These are phyloP conservation scores for Oegoconia quadripuncta DNA, from an alignment of 2,888 invertebrate genomes.

Conservation along the genomic window DNA sequence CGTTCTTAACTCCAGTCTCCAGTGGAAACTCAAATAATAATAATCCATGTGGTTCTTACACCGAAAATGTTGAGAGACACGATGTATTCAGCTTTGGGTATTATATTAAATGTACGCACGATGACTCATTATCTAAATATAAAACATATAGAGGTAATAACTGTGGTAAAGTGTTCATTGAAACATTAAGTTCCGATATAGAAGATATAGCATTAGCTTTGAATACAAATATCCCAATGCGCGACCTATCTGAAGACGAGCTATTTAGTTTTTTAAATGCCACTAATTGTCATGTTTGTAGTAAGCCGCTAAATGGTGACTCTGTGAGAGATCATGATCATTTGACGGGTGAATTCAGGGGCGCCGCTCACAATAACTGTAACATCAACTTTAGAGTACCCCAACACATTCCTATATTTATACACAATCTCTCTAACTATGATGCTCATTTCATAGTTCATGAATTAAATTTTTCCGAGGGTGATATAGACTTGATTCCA, in stretches of 20 bases:
- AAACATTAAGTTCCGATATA: conserved; percentile 19
- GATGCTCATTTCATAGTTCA: conserved; percentile 33
- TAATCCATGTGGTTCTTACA: conserved; percentile 19
- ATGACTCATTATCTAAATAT: conserved; percentile 26
- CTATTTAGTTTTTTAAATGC: conserved; percentile 4
- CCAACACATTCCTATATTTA: conserved; percentile 18
- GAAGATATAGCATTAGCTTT: conserved; percentile 10
- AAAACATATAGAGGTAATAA: conserved; percentile 23
- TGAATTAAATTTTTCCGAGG: conserved; percentile 24
- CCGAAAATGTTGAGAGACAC: conserved; percentile 25
- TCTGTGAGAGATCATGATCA: conserved; percentile 19
- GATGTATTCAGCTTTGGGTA: conserved; percentile 31
- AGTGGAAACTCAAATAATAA: conserved; percentile 18
- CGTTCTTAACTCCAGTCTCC: conserved; percentile 26
- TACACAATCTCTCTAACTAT: conserved; percentile 29
- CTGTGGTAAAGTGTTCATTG: conserved; percentile 27
- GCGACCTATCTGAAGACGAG: conserved; percentile 4
- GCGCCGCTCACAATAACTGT: conserved; percentile 26
- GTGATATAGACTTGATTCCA: conserved; percentile 25
- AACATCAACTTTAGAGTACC: conserved; percentile 21
- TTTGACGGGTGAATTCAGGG: conserved; percentile 25
- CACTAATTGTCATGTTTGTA: conserved; percentile 20
- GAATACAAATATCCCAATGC: conserved; percentile 14
- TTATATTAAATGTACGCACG: conserved; percentile 29
- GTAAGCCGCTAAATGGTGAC: conserved; percentile 15